phyloP scores from a whole-genome alignment of 2,888 invertebrate genomes.

The Drosophila emarginata region DNA sequence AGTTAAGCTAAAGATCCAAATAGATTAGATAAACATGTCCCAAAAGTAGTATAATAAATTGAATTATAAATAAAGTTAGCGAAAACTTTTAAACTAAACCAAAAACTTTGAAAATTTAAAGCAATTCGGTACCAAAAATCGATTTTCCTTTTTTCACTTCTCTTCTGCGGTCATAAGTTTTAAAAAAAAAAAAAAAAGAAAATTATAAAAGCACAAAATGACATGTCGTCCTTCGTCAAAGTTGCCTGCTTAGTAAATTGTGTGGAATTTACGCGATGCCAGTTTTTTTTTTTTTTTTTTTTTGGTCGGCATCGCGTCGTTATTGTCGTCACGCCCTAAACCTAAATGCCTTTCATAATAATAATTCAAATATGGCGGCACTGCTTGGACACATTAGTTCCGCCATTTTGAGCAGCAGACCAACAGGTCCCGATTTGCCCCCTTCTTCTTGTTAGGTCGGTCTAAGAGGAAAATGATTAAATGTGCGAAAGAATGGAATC shows the following conservation, averaged over 20 bases:
- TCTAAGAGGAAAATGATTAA: conserved; percentile 55
- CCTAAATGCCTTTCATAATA: conserved; percentile 43
- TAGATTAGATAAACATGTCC: too few species aligned
- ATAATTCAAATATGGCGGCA: conserved; percentile 63
- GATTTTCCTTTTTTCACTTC: conserved; percentile 37
- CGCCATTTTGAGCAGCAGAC: conserved; percentile 61
- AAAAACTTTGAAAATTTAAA: conserved; percentile 27
- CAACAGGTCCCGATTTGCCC: conserved; percentile 54
- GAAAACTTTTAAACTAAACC: not conserved
- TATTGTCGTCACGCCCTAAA: conserved; percentile 27
- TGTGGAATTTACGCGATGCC: conserved; percentile 51
- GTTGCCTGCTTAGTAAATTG: conserved; percentile 45
- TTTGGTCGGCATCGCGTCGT: conserved; percentile 12
- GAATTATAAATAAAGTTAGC: not conserved
- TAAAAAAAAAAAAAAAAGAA: conserved; percentile 16
- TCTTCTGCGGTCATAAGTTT: conserved; percentile 51
- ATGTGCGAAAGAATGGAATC: conserved; percentile 43
- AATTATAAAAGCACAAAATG: conserved; percentile 32
- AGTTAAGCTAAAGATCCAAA: too few species aligned
- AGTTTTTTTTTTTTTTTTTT: conserved; percentile 26
- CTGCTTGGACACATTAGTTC: conserved; percentile 66
- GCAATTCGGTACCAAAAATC: conserved; percentile 37
- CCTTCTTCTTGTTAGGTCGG: conserved; percentile 1
- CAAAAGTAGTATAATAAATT: too few species aligned
- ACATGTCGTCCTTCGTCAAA: conserved; percentile 53